Percentiles rank a stretch among this genome's conserved stretches.
Conservation (phyloP, 2,888 invertebrate species). For the Nephrotoma flavescens region DNA sequence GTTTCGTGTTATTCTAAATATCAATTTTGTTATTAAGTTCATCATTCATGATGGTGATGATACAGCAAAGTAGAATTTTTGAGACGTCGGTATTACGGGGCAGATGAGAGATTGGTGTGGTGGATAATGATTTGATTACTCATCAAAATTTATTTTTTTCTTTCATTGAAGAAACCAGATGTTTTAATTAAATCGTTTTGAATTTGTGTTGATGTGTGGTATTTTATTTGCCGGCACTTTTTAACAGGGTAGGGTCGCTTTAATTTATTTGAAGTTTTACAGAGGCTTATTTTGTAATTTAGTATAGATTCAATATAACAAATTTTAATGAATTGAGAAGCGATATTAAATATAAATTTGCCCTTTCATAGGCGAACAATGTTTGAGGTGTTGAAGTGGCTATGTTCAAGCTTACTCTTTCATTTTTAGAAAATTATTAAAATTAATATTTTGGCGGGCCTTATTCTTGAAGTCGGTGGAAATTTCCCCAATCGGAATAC, state of each 20-base stretch:
- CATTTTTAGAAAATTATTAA: too few relatives aligned
- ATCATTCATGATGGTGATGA: neutral
- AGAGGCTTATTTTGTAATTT: too few relatives aligned
- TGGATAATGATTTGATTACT: neutral
- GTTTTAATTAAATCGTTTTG: neutral
- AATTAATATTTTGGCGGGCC: too few relatives aligned
- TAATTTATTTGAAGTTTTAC: too few relatives aligned
- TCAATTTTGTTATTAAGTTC: neutral
- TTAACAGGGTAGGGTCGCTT: neutral
- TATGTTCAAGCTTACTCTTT: too few relatives aligned
- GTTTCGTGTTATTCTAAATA: neutral
- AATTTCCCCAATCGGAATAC: too few relatives aligned
- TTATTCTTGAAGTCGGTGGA: too few relatives aligned
- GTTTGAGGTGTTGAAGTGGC: too few relatives aligned
- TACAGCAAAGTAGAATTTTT: neutral
- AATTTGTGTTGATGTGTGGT: neutral
- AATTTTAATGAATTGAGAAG: too few relatives aligned
- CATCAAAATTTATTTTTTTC: neutral
- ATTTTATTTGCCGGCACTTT: neutral
- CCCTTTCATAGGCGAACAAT: too few relatives aligned
- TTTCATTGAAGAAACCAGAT: neutral
- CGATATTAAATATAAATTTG: too few relatives aligned
- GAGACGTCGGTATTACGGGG: neutral
- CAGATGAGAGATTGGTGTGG: neutral
- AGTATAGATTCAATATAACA: too few relatives aligned